Base-by-base conservation (phyloP, 2,113 vertebrate species). In the Petromus typicus region DNA sequence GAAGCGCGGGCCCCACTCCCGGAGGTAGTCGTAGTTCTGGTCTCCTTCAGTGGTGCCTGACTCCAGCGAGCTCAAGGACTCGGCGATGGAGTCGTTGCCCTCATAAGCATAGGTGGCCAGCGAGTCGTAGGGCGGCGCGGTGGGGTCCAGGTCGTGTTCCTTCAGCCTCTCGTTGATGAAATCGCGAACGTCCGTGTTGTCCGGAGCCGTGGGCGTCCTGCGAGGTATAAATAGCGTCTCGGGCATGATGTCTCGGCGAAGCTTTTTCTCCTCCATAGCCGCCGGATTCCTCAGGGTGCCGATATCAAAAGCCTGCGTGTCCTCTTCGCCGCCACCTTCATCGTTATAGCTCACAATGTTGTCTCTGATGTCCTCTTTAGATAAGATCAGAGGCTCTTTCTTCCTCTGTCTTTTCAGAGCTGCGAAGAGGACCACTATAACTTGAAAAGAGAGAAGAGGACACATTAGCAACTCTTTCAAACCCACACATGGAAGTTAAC, bases 261-360 rank as follows among this genome's bases (percentile, higher is more conserved):
- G 98, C 97, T 99, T 99, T 97, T 99, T 99, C 34, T 99, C 99
- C 86, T 99, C 99, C 0, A 99, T 98, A 75, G 99, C 99, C 54
- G 99, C 99, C 2, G 99, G 99, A 95, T 99, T 99, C 96, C 99
- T 98, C 97, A 99, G 98, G 0, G 99, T 99, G 95, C 99, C 99
- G 1, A 99, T 99, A 96, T 99, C 99, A 96, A 99, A 99, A 97
- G 99, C 99, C 97, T 99, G 99, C 0, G 99, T 99, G 98, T 99
- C 99, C 97, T 99, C 99, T 98, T 99, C 99, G 85, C 99, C 99
- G 0, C 99, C 99, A 0, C 99, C 99, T 96, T 99, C 99, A 20
- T 99, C 99, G 4, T 99, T 99, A 91, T 99, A 99, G 98, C 99
- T 99, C 98, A 99, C 99, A 7, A 99, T 99, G 97, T 99, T 99